Evolutionary conservation across 1,140 invertebrate species (phyloP).

Genomic region (Pomacea maculata): DNA sequence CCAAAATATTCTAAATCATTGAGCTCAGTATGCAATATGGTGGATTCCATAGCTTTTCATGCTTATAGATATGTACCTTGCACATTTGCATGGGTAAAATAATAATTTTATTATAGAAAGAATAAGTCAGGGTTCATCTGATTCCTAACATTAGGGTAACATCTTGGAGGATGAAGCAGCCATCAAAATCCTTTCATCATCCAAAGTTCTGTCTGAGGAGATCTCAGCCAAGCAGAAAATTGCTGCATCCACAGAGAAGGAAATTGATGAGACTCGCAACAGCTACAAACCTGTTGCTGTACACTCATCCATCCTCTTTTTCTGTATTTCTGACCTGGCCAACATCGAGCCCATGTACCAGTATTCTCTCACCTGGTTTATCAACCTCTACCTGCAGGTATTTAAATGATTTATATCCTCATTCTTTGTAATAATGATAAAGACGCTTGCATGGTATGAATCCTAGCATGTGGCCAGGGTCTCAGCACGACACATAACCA

Average conservation of each 20-base stretch:
- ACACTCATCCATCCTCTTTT: slow-evolving; percentile 65
- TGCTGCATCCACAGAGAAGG: slow-evolving; percentile 60
- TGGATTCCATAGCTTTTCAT: too few species aligned
- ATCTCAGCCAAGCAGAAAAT: slow-evolving; percentile 65
- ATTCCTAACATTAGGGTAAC: slow-evolving; percentile 54
- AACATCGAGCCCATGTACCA: slow-evolving; percentile 68
- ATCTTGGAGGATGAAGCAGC: slow-evolving; percentile 66
- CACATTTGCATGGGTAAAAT: too few species aligned
- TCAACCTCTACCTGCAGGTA: slow-evolving; percentile 67
- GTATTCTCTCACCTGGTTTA: slow-evolving; percentile 67
- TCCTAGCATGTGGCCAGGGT: too few species aligned
- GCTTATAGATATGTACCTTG: too few species aligned
- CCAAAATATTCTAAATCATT: too few species aligned
- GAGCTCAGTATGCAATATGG: too few species aligned
- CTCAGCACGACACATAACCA: too few species aligned
- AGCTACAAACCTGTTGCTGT: slow-evolving; percentile 64
- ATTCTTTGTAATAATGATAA: too few species aligned
- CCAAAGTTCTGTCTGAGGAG: slow-evolving; percentile 64
- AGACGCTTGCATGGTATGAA: too few species aligned
- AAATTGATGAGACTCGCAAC: slow-evolving; percentile 65
- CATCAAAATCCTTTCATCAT: slow-evolving; percentile 64
- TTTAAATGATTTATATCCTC: slow-evolving; percentile 3
- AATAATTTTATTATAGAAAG: too few species aligned
- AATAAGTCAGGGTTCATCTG: background rate
- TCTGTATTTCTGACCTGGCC: slow-evolving; percentile 66